Evolutionary conservation across 2,113 vertebrate species (phyloP), one percentile per base, ranked within the genome.

Genomic region (Verasper variegatus): DNA sequence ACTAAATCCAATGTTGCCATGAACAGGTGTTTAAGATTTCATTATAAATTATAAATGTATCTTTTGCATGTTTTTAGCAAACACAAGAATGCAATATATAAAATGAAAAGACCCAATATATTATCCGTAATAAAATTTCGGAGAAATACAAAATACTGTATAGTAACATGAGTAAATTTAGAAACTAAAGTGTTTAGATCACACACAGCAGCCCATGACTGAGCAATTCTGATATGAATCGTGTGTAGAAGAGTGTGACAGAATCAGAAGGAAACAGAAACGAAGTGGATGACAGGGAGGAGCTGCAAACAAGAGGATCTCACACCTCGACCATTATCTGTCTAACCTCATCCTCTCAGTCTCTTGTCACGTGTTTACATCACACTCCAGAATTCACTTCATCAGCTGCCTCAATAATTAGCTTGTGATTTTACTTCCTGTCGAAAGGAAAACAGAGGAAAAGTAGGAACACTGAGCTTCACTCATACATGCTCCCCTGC

Each of bases 341-440:
- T 51, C 47, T 17, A 9, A 51, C 47, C 15, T 61, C 73, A 52
- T 84, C 45, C 17, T 12, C 70, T 54, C 58, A 56, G 78, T 68
- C 52, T 70, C 27, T 61, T 31, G n/a, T 67, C 45, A 2, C 49
- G 42, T 65, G 47, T 85, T 80, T 18, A 62, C 45, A 35, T 54
- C 47, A 12, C 55, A 60, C 37, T 21, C 23, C 52, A 13, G 49
- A 45, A 2, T 72, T 79, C 66, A 51, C 72, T 72, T 49, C 37
- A 56, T 84, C 60, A 84, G 47, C 72, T 49, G 62, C 5, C 60
- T 64, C 49, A 26, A 17, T 69, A 63, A 84, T 71, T 60, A 31
- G 60, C 47, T 71, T 49, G 42, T 91, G 69, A 40, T 71, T 85
- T 68, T 54, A 57, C 23, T 72, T n/a, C 80, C 37, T 21, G 51